Percentiles rank a stretch among this genome's conserved stretches.
Conservation (phyloP, 2,888 invertebrate species). For the Odontomyia ornata region DNA sequence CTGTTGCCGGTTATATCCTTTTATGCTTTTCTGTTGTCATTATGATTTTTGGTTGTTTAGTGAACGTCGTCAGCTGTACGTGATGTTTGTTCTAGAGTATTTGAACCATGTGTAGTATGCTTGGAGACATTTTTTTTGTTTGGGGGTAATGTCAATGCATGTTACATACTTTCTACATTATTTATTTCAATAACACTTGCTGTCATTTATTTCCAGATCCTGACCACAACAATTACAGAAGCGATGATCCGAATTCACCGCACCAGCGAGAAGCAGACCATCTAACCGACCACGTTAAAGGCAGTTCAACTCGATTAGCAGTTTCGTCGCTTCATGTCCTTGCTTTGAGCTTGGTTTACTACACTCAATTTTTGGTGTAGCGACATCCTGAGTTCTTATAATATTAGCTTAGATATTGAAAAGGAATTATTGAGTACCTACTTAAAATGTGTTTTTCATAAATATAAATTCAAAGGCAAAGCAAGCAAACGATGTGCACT, state of each 20-base stretch:
- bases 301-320: not conserved
- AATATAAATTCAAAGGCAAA: too few species aligned
- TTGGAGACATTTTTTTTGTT: not conserved
- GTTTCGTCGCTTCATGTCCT: not conserved
- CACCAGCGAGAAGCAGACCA: conserved; percentile 61
- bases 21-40: conserved; percentile 24
- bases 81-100: conserved; percentile 33
- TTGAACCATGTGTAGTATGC: too few species aligned
- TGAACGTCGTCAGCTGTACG: conserved; percentile 48
- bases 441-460: too few species aligned
- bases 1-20: conserved; percentile 36
- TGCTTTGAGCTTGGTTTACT: not conserved
- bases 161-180: not conserved
- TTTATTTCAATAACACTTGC: not conserved
- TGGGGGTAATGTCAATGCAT: not conserved
- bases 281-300: conserved; percentile 55
- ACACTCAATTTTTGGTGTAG: not conserved
- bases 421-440: too few species aligned
- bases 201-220: conserved; percentile 54
- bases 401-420: conserved; percentile 1
- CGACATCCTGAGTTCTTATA: not conserved
- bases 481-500: too few species aligned
- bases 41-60: conserved; percentile 44
- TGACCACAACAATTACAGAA: conserved; percentile 60
- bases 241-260: conserved; percentile 56